phyloP scores from a whole-genome alignment of 2,888 invertebrate genomes.

The Drosophila ochracea region DNA sequence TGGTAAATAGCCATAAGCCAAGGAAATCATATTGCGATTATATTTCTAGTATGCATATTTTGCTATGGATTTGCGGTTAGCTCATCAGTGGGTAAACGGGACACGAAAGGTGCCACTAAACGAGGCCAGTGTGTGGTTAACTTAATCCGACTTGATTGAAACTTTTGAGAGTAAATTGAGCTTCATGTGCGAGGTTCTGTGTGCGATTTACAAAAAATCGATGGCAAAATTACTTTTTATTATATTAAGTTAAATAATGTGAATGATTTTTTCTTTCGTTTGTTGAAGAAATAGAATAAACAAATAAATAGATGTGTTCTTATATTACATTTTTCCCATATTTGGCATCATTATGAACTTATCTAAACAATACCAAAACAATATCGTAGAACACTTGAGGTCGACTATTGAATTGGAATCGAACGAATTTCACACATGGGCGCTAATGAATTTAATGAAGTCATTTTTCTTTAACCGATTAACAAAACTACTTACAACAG shows the following conservation, averaged over 20 bases:
- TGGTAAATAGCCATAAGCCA: constrained; percentile 67
- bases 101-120: constrained; percentile 34
- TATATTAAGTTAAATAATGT: not conserved
- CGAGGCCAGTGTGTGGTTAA: constrained; percentile 45
- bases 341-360: not conserved
- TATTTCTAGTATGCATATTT: constrained; percentile 24
- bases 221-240: not conserved
- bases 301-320: not conserved
- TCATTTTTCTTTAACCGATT: constrained; percentile 82
- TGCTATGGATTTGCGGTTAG: constrained; percentile 24
- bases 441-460: constrained; percentile 84
- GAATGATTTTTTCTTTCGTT: not conserved
- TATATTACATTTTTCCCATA: not conserved
- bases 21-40: constrained; percentile 50
- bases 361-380: constrained; percentile 3
- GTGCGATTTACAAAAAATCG: not conserved
- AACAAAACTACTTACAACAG: constrained; percentile 73
- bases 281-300: not conserved
- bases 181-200: not conserved
- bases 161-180: constrained; percentile 27
- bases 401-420: constrained; percentile 62
- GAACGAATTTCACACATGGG: constrained; percentile 83
- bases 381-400: constrained; percentile 4
- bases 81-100: constrained; percentile 36
- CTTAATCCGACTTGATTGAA: constrained; percentile 50